phyloP scores from a whole-genome alignment of 2,113 vertebrate species.

The Numenius arquata region DNA sequence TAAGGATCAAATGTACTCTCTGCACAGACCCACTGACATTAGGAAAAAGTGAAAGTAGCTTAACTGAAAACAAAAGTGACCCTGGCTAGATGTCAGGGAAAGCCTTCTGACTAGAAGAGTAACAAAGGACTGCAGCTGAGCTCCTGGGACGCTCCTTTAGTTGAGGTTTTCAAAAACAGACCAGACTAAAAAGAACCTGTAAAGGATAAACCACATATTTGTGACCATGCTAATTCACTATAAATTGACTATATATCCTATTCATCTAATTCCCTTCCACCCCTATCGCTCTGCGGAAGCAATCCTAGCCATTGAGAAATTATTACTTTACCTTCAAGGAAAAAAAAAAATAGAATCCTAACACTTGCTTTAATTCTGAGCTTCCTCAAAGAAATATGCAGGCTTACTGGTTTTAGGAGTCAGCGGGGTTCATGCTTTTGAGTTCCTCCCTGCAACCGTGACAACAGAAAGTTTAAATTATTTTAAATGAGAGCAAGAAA shows the following conservation, averaged over 20 bases:
- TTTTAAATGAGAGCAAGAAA: neutral
- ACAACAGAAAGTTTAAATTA: constrained; percentile 23
- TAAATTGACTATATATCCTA: neutral
- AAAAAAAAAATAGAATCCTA: neutral
- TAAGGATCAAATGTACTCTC: neutral
- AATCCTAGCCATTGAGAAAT: neutral
- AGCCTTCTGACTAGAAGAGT: neutral
- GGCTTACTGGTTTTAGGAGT: constrained; percentile 24
- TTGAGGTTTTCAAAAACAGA: neutral
- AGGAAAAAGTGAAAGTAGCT: neutral
- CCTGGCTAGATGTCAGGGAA: neutral
- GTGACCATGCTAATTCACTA: neutral
- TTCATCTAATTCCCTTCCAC: neutral
- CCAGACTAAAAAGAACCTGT: neutral
- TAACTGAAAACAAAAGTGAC: constrained; percentile 4
- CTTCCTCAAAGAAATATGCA: constrained; percentile 23
- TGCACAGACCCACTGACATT: neutral
- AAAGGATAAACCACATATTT: neutral
- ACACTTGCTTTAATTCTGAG: neutral
- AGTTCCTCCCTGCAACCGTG: neutral
- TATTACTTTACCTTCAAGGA: neutral
- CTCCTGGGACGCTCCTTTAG: neutral
- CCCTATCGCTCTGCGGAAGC: neutral
- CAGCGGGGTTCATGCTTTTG: neutral
- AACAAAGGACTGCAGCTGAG: constrained; percentile 27